phyloP scores from a whole-genome alignment of 2,888 invertebrate species.

The Tachina fera region DNA sequence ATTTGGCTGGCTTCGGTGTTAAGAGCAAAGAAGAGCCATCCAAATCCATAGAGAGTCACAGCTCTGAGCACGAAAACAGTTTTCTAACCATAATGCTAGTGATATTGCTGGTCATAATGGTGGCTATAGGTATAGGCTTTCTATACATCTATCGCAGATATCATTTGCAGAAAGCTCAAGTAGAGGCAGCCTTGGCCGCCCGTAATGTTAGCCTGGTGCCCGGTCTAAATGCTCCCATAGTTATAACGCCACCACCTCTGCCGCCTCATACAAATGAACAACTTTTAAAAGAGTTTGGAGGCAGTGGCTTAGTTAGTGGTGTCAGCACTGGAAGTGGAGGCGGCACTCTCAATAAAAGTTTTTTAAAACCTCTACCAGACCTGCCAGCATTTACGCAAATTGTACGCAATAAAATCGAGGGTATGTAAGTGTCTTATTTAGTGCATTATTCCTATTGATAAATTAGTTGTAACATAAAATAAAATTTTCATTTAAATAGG shows the following conservation, averaged over 20 bases:
- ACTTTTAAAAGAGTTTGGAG: constrained; percentile 61
- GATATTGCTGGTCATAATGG: constrained; percentile 79
- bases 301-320: constrained; percentile 27
- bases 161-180: constrained; percentile 77
- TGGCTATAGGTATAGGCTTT: constrained; percentile 78
- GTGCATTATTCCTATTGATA: not conserved
- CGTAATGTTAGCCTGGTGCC: constrained; percentile 62
- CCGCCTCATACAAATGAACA: constrained; percentile 61
- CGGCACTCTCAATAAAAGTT: constrained; percentile 75
- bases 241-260: constrained; percentile 63
- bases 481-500: constrained; percentile 31
- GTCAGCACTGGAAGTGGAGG: constrained; percentile 22
- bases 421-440: constrained; percentile 79
- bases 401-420: constrained; percentile 79
- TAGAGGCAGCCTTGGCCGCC: constrained; percentile 74
- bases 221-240: constrained; percentile 44
- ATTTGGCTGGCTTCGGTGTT: constrained; percentile 75
- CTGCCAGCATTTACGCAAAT: constrained; percentile 78
- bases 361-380: constrained; percentile 80
- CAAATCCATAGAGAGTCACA: constrained; percentile 56
- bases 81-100: constrained; percentile 78
- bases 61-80: constrained; percentile 77
- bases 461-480: not conserved
- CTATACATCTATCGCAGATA: constrained; percentile 79
- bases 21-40: constrained; percentile 33